phyloP scores from a whole-genome alignment of 2,797 vertebrate species.

The Micromesistius poutassou region DNA sequence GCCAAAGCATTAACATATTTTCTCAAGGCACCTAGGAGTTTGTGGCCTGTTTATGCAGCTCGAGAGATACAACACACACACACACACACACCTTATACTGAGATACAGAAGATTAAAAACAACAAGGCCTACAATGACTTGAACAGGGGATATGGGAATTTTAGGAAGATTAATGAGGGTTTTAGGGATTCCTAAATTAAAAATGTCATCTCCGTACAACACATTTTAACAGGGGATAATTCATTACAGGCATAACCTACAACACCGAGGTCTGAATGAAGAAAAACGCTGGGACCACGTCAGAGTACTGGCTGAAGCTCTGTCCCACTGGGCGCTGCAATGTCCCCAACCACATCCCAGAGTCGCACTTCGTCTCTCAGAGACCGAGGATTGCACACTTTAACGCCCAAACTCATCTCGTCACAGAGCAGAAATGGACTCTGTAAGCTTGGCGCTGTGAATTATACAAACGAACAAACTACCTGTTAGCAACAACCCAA shows the following conservation, averaged over 20 bases:
- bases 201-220: conserved; percentile 55
- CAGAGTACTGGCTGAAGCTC: conserved; percentile 31
- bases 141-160: conserved; percentile 21
- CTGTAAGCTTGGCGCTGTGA: conserved; percentile 23
- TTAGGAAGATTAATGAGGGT: conserved; percentile 63
- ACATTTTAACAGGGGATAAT: conserved; percentile 53
- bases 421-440: conserved; percentile 28
- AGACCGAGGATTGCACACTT: conserved; percentile 42
- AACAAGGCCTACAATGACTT: conserved; percentile 17
- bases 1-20: not conserved
- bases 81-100: no score
- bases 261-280: conserved; percentile 9
- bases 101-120: not conserved
- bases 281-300: conserved; percentile 35
- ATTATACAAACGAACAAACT: no score
- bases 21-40: no score
- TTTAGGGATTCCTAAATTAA: conserved; percentile 49
- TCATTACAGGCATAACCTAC: conserved; percentile 46
- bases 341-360: conserved; percentile 37
- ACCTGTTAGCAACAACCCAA: conserved; percentile 14
- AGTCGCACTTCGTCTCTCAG: conserved; percentile 4
- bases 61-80: no score
- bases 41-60: no score
- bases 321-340: conserved; percentile 26
- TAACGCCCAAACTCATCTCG: conserved; percentile 48